Conservation (phyloP, 2,113 vertebrate species). For the Rhinoptilus africanus region DNA sequence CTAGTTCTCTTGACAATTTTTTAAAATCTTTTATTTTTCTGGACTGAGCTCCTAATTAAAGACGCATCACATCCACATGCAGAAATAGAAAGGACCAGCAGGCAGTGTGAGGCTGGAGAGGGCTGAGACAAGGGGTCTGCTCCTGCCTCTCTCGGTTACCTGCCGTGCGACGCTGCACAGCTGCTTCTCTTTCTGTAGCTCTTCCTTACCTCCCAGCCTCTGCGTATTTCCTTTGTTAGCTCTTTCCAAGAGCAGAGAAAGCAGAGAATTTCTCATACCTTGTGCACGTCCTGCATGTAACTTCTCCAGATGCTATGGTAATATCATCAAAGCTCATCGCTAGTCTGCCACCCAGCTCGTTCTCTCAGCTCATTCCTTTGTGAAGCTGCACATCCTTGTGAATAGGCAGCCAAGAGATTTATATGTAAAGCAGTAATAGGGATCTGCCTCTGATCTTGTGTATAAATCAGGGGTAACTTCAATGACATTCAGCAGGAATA, state of each 20-base stretch:
- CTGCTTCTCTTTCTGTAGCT: not conserved
- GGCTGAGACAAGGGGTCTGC: not conserved
- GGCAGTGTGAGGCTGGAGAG: not conserved
- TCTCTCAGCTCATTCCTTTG: not conserved
- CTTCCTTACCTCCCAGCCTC: not conserved
- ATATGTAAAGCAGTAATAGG: not conserved
- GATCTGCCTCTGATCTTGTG: not conserved
- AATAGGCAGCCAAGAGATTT: not conserved
- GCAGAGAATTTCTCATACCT: not conserved
- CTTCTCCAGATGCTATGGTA: constrained; percentile 12
- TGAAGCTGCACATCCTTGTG: not conserved
- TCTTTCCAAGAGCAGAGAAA: not conserved
- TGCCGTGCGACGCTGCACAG: not conserved
- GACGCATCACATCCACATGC: not conserved
- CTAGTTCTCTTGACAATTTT: not conserved
- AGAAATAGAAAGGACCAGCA: not conserved
- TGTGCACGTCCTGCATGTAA: not conserved
- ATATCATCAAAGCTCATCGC: not conserved
- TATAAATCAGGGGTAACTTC: not conserved
- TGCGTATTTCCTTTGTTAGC: not conserved
- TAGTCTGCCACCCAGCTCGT: not conserved
- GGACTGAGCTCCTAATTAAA: not conserved
- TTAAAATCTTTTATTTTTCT: not conserved
- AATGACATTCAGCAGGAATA: not conserved
- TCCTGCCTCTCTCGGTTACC: not conserved